Evolutionary conservation across 2,113 vertebrate species (phyloP), one percentile per base, ranked within the genome.

Genomic region (Tenebrosternarchus preto): DNA sequence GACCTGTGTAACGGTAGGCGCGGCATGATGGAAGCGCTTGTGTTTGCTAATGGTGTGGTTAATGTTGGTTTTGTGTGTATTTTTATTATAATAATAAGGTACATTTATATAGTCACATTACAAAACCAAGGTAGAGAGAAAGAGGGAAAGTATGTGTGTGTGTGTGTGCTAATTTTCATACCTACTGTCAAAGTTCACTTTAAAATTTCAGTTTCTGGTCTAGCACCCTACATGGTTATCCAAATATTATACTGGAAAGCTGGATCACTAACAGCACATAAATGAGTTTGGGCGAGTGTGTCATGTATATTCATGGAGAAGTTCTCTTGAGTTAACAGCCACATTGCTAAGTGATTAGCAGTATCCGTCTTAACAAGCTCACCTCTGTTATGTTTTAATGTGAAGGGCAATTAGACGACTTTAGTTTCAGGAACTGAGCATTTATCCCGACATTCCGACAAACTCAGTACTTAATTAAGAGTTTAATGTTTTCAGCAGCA

Each of bases 331-430:
- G 61, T 64, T n/a, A n/a, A n/a, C n/a, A n/a, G n/a, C n/a, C n/a
- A n/a, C n/a, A n/a, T n/a, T n/a, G n/a, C n/a, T 31, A 16, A 64
- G 19, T 31, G 27, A 64, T 64, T 64, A 64, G 61, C 24, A 31
- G 25, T n/a, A 71, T 82, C 67, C 56, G 43, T 55, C 66, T 36
- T 73, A n/a, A n/a, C 75, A 66, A 25, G 69, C 68, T 59, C 33
- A 17, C 68, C 81, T 70, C 69, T 33, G 73, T 78, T 82, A 78
- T 46, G 33, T 50, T 73, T 73, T 82, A 73, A 78, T 82, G 64
- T 29, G 39, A 53, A 56, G 75, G 76, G 53, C 60, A 82, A 82
- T 82, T 78, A 82, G 60, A 7, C 50, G n/a, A 2, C 25, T 78
- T n/a, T n/a, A n/a, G 66, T 72, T 73, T 56, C 43, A 33, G 69